These are phyloP conservation scores for Microchrysa polita DNA, from an alignment of 2,888 invertebrate genomes.

Conservation along the genomic window DNA sequence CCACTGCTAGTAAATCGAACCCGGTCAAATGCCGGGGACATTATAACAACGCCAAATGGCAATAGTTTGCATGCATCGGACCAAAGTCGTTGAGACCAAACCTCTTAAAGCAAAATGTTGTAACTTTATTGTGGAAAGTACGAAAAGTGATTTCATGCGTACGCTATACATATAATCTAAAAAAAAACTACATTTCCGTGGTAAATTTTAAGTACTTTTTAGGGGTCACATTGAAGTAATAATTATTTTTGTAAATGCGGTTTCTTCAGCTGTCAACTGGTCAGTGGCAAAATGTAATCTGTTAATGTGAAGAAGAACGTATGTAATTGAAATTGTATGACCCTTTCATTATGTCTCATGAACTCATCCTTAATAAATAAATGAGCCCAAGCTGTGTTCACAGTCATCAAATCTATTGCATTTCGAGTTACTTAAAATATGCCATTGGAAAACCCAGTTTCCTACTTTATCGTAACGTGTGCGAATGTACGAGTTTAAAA, in stretches of 20 bases:
- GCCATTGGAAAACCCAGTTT: constrained; percentile 13
- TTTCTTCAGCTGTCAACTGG: too few species aligned
- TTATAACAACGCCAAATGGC: constrained; percentile 71
- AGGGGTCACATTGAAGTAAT: neutral
- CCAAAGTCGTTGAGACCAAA: constrained; percentile 35
- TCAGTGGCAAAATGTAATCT: too few species aligned
- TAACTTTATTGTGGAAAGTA: neutral
- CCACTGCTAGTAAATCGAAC: constrained; percentile 82
- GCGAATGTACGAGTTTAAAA: neutral
- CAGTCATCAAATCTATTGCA: constrained; percentile 21
- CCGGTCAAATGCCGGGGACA: constrained; percentile 79
- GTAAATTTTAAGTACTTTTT: constrained; percentile 27
- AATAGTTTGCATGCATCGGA: constrained; percentile 40
- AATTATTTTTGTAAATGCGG: neutral
- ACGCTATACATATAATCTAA: neutral
- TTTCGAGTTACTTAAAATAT: constrained; percentile 31
- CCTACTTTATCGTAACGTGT: neutral
- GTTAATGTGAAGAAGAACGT: too few species aligned
- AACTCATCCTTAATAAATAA: neutral
- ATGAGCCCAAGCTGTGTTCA: constrained; percentile 27
- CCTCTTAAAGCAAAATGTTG: neutral
- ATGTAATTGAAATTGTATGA: too few species aligned
- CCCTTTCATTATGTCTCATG: neutral
- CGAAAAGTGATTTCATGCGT: neutral
- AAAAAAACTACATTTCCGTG: constrained; percentile 7